phyloP scores from a whole-genome alignment of 2,113 vertebrate species.

The Brachyistius frenatus region DNA sequence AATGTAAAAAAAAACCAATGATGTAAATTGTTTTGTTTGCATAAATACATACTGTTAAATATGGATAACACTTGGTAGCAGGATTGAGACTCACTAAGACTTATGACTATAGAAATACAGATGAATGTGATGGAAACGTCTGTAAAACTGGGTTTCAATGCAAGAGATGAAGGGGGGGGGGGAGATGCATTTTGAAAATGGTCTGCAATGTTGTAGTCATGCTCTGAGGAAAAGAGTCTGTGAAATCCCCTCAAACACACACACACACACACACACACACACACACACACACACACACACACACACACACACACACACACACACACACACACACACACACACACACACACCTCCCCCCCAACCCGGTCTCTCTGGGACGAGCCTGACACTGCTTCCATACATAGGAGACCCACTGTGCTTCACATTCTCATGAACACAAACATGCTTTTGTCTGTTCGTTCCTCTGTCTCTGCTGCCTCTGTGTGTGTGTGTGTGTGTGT shows the following conservation, averaged over 20 bases:
- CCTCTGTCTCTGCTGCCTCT: slow-evolving; percentile 53
- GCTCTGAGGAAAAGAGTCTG: slow-evolving; percentile 34
- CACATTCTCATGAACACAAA: slow-evolving; percentile 82
- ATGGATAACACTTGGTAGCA: no score
- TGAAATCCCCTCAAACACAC: slow-evolving; percentile 37
- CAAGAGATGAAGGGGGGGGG: no score
- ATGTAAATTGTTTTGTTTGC: no score
- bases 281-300: background rate
- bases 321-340: background rate
- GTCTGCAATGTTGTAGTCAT: slow-evolving; percentile 6
- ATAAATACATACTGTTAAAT: no score
- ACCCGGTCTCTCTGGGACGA: slow-evolving; percentile 55
- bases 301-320: background rate
- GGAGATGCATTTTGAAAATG: background rate
- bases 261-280: no score
- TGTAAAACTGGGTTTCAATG: no score
- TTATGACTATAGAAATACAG: background rate
- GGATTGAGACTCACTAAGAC: background rate
- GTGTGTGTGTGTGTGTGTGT: slow-evolving; percentile 55
- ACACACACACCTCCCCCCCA: background rate
- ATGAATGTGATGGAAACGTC: background rate
- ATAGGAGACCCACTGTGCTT: slow-evolving; percentile 81
- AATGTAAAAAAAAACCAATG: no score
- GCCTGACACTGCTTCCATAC: slow-evolving; percentile 76
- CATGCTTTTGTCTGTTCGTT: slow-evolving; percentile 78